Conservation (phyloP, 1,140 invertebrate species). For the Macrostomum lignano region DNA sequence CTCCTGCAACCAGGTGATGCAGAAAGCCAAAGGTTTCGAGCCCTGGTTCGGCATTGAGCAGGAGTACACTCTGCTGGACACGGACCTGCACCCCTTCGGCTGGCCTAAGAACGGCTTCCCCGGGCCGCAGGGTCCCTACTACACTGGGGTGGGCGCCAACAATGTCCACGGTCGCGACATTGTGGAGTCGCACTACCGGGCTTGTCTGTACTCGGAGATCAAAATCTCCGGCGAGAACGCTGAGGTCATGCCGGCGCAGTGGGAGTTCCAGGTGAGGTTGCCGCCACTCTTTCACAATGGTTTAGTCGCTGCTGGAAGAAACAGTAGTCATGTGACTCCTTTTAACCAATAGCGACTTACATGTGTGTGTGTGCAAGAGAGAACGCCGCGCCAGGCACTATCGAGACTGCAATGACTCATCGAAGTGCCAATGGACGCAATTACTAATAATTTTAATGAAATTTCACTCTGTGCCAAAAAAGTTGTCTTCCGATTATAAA, state of each 20-base stretch:
- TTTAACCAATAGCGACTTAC: too few relatives aligned
- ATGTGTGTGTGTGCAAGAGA: too few relatives aligned
- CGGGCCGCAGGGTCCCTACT: slow-evolving; percentile 51
- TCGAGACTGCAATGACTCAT: too few relatives aligned
- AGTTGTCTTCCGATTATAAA: too few relatives aligned
- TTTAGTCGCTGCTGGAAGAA: too few relatives aligned
- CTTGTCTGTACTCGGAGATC: slow-evolving; percentile 52
- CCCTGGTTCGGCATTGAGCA: slow-evolving; percentile 77
- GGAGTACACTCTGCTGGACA: slow-evolving; percentile 59
- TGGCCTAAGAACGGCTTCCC: slow-evolving; percentile 70
- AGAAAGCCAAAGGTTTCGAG: slow-evolving; percentile 39
- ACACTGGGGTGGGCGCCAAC: slow-evolving; percentile 68
- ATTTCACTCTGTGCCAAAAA: too few relatives aligned
- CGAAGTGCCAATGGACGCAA: too few relatives aligned
- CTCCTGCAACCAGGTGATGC: slow-evolving; percentile 40
- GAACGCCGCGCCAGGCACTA: too few relatives aligned
- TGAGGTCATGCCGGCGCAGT: slow-evolving; percentile 70
- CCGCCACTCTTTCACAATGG: too few relatives aligned
- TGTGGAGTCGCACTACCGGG: slow-evolving; percentile 48
- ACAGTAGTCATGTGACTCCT: too few relatives aligned
- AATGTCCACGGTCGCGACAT: slow-evolving; percentile 52
- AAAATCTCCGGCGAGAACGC: slow-evolving; percentile 64
- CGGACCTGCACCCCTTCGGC: slow-evolving; percentile 52
- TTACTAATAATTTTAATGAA: too few relatives aligned
- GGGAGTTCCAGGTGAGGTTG: too few relatives aligned